Evolutionary conservation across 2,113 vertebrate genomes (phyloP), one percentile per base, ranked within the genome.

Genomic region (Pelodiscus sinensis): DNA sequence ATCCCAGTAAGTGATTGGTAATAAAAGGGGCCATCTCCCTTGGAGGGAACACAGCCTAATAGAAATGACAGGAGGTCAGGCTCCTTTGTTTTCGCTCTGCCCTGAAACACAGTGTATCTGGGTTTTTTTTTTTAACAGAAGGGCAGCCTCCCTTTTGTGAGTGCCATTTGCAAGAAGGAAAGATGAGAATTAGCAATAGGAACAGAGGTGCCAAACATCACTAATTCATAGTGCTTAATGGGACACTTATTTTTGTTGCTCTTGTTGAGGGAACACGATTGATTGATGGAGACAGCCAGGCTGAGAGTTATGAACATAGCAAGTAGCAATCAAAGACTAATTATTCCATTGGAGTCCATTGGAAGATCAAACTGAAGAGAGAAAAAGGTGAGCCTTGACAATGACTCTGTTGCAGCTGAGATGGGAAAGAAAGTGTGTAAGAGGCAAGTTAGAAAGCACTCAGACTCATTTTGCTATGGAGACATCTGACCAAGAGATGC

Each of bases 351-450:
- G n/a, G n/a, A 75, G 19, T 22, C 25, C 35, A 57, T 77, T 83
- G 82, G 35, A 94, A 88, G 52, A 58, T 13, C 8, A 44, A 44
- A 44, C 44, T 44, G 44, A 44, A 44, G 44, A 44, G 44, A 91
- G 77, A 78, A 13, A 95, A 85, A 18, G 19, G 90, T 35, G 22
- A 73, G 71, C 86, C 87, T 87, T 78, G 88, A 82, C 85, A 88
- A 85, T 56, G 35, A 86, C 10, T 16, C 79, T 75, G 18, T n/a
- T 25, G 81, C 57, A 25, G 31, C 11, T 87, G 38, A 90, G 24
- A 62, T 85, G 24, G 16, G 80, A 95, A 91, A 52, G 73, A 19
- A 3, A 91, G 18, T 22, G 25, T 2, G n/a, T 31, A 84, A 81
- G 60, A 13, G 88, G 9, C 11, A 81, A 52, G 2, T 6, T 77